Evolutionary conservation across 2,797 vertebrate species (phyloP).

Genomic region (Podargus strigoides): DNA sequence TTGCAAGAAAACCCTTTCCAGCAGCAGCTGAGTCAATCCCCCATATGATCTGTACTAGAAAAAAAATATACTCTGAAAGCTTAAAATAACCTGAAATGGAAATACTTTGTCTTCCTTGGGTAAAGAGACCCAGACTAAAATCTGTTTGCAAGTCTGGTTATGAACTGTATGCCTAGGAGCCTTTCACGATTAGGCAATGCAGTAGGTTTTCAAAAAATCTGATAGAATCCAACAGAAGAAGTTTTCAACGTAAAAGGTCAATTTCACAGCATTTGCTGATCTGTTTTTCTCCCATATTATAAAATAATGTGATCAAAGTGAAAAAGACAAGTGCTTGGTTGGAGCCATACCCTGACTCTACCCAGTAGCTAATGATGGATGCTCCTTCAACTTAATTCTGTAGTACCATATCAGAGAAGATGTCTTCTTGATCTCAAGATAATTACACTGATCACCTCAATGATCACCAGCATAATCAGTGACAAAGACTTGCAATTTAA

Average conservation of each 20-base stretch:
- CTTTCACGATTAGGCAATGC: neutral
- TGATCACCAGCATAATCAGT: constrained; percentile 33
- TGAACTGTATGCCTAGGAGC: neutral
- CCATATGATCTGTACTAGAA: neutral
- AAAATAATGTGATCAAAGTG: neutral
- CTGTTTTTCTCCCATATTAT: neutral
- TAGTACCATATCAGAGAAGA: neutral
- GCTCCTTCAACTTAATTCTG: neutral
- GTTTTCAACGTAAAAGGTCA: neutral
- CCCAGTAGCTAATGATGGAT: neutral
- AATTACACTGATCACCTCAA: constrained; percentile 51
- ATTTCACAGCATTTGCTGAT: neutral
- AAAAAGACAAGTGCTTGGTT: neutral
- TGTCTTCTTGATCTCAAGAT: neutral
- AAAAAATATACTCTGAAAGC: neutral
- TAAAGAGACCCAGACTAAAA: neutral
- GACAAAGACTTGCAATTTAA: constrained; percentile 22
- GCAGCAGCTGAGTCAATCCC: constrained; percentile 15
- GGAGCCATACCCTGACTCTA: neutral
- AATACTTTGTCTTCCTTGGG: neutral
- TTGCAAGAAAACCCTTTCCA: neutral
- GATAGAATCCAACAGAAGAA: neutral
- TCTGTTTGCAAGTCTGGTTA: neutral
- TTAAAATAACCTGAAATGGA: constrained; percentile 24
- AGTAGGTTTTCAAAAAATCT: neutral